phyloP scores from a whole-genome alignment of 2,797 vertebrate genomes.

The Intellagama lesueurii region DNA sequence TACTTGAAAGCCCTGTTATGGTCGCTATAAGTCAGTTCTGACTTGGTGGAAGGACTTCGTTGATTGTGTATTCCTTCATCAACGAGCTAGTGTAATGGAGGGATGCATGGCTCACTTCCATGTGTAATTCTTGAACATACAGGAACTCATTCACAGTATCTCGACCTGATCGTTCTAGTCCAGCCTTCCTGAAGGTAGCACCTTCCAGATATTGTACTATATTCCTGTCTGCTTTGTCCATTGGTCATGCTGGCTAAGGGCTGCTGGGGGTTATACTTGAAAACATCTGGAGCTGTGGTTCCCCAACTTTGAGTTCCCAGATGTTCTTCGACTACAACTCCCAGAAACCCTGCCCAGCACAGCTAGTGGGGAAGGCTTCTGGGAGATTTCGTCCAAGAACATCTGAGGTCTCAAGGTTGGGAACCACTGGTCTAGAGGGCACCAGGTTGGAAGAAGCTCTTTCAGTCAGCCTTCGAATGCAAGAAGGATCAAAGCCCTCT shows the following conservation, averaged over 20 bases:
- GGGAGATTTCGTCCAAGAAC: too few relatives aligned
- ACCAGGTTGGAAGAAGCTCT: background rate
- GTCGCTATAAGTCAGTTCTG: too few relatives aligned
- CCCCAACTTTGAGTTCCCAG: too few relatives aligned
- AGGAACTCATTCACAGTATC: too few relatives aligned
- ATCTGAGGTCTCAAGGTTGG: too few relatives aligned
- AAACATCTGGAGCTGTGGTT: background rate
- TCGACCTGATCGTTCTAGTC: background rate
- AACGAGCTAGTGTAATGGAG: background rate
- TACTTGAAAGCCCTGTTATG: too few relatives aligned
- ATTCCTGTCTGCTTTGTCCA: background rate
- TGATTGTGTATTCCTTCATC: background rate
- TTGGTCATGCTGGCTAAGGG: background rate
- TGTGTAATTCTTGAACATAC: background rate
- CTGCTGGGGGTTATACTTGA: background rate
- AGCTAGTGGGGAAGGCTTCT: too few relatives aligned
- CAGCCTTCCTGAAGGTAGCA: background rate
- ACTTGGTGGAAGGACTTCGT: background rate
- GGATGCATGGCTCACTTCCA: too few relatives aligned
- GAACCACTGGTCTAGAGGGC: background rate
- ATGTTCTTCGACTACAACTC: too few relatives aligned
- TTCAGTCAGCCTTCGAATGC: background rate
- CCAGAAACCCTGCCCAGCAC: too few relatives aligned
- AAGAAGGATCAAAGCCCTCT: background rate
- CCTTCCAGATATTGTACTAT: background rate